Base-by-base conservation (phyloP, 2,888 invertebrate species). In the Macrophya annulata region DNA sequence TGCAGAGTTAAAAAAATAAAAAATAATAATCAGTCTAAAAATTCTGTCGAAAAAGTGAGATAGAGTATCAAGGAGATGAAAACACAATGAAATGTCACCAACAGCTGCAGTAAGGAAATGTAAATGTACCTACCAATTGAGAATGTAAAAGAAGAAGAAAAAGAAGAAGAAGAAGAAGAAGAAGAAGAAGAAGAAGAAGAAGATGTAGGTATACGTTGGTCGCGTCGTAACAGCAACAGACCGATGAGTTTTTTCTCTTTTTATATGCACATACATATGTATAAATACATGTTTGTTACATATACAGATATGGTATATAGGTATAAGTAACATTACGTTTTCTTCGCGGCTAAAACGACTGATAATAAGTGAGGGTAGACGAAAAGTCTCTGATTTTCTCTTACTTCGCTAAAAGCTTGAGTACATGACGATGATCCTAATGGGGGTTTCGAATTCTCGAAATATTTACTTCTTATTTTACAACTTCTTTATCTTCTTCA, bases 381-480 rank as follows among this genome's bases (percentile, higher is more conserved):
- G 4, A 15, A 12, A 25, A 37, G 37, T 17, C 68, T 68, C 68
- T 68, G 31, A 37, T 37, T 68, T 68, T 68, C 25, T 68, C 17
- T 15, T 17, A 3, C 37, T 37, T 37, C 8, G 15, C 68, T 17
- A 17, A 37, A 37, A 17, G 15, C 37, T 68, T 25, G 62, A 62
- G 62, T 25, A 62, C 10, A 12, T 25, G 62, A 62, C 62, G 62
- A 62, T 62, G 62, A 68, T 68, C 68, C 68, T 37, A 37, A 68
- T 68, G 37, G 68, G 37, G 37, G 37, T 17, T 37, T 37, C 31
- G 37, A 68, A 68, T 68, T 68, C 68, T 68, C 37, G 68, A 68
- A 68, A 68, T 68, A 68, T 68, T 68, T 25, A 68, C 68, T 37
- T 68, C 17, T 17, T 68, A 25, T 37, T 68, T 17, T 68, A 1